Evolutionary conservation across 2,113 vertebrate species (phyloP).

Genomic region (Microcebus lehilahytsara): DNA sequence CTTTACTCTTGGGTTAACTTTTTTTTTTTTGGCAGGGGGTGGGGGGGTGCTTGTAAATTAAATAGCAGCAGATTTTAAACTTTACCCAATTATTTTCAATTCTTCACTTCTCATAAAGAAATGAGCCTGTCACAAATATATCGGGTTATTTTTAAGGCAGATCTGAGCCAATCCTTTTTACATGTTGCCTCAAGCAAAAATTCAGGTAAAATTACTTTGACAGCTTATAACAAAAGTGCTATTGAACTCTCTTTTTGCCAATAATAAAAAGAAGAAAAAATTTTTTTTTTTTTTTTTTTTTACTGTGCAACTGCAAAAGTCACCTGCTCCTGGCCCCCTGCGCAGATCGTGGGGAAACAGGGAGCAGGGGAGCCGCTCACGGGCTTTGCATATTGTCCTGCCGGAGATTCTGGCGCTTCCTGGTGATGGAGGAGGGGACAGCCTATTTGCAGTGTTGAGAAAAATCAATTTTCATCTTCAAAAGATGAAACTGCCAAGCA

Average conservation of each 20-base stretch:
- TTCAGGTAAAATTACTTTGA: background rate
- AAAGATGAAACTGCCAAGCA: constrained; percentile 73
- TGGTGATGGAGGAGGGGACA: background rate
- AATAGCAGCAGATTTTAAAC: background rate
- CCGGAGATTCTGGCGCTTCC: background rate
- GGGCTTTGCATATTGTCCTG: background rate
- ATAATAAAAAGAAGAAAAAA: background rate
- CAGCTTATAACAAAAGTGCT: background rate
- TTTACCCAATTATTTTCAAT: background rate
- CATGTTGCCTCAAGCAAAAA: constrained; percentile 16
- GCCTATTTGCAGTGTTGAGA: constrained; percentile 59
- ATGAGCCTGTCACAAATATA: background rate
- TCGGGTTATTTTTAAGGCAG: background rate
- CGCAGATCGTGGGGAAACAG: background rate
- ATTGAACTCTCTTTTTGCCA: background rate
- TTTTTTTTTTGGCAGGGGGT: too few relatives aligned
- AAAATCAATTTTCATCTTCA: constrained; percentile 81
- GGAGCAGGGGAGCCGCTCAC: fast-evolving
- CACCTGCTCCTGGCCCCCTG: background rate
- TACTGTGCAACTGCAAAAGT: background rate
- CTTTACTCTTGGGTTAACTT: background rate
- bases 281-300: background rate
- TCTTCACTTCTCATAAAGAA: background rate
- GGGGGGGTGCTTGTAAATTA: background rate
- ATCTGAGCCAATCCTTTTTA: background rate